Base-by-base conservation (phyloP, 2,797 vertebrate species). In the Mycteria americana region DNA sequence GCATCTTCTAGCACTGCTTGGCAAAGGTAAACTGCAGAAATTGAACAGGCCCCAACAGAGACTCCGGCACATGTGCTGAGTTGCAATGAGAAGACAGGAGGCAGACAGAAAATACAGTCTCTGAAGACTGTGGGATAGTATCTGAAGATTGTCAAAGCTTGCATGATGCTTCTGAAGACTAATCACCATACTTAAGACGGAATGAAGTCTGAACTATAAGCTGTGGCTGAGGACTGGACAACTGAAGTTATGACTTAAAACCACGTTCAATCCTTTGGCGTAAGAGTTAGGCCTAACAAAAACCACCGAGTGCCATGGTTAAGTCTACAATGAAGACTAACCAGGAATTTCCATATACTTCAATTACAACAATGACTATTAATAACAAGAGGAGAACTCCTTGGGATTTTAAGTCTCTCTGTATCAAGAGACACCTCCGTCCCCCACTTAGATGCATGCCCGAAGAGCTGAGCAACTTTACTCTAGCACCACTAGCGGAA, bases 201-300 rank as follows among this genome's bases (percentile, higher is more conserved):
- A 86, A 16, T 27, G 19, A 79, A 89, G 17, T 33, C 33, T 73
- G 59, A 89, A 63, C 60, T 54, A 37, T 4, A 41, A 81, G 60
- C 37, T 75, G 10, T 2, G 11, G 39, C 50, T 51, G 48, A 89
- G 53, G 67, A 70, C 67, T 41, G 11, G 43, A 91, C 51, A 89
- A 28, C 28, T 21, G 31, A 70, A 70, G 9, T 57, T 10, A 51
- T 43, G 18, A 67, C 31, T 53, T 65, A 68, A 92, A 95, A 37
- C 8, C 17, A 56, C 0, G 1, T 51, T 85, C 33, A 28, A 37
- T 24, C 37, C 25, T 69, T 68, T 17, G 4, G 25, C 8, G 0
- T n/a, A 54, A 51, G 13, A 45, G 22, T 37, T 21, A 60, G 21
- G 35, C 46, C 25, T 62, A 88, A 53, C 37, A 65, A 93, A 64